phyloP scores from a whole-genome alignment of 2,888 invertebrate genomes.

The Perdita meconis region DNA sequence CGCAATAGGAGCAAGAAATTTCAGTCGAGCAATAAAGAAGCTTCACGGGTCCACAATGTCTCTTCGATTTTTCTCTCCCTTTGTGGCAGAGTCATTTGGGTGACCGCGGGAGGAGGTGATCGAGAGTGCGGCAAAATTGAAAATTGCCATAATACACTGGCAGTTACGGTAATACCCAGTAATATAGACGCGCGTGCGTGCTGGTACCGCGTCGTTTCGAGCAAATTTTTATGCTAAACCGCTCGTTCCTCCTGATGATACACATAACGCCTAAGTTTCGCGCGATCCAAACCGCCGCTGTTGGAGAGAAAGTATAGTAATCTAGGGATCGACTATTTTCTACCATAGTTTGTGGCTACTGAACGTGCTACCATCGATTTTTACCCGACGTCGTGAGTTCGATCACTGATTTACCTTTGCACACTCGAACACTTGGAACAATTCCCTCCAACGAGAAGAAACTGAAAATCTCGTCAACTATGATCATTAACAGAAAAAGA shows the following conservation, averaged over 20 bases:
- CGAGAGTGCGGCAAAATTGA: conserved; percentile 68
- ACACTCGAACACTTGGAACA: too few species aligned
- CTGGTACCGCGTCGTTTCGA: conserved; percentile 57
- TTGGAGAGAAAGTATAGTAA: conserved; percentile 58
- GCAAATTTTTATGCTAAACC: conserved; percentile 65
- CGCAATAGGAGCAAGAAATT: neutral
- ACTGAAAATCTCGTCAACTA: too few species aligned
- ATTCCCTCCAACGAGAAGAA: too few species aligned
- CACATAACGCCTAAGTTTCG: conserved; percentile 62
- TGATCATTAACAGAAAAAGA: too few species aligned
- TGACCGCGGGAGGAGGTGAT: conserved; percentile 46
- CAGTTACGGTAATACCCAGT: conserved; percentile 69
- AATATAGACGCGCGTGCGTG: conserved; percentile 56
- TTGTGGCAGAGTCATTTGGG: conserved; percentile 53
- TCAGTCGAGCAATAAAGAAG: conserved; percentile 2
- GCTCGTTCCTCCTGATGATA: conserved; percentile 31
- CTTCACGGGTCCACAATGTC: neutral
- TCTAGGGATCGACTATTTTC: conserved; percentile 47
- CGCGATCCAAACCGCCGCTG: conserved; percentile 22
- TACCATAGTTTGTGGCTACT: neutral
- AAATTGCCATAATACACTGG: conserved; percentile 70
- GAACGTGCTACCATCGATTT: conserved; percentile 5
- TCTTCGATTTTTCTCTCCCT: conserved; percentile 34
- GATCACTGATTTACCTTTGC: too few species aligned
- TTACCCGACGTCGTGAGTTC: neutral